Base-by-base conservation (phyloP, 1,140 invertebrate species). In the Cydia amplana region DNA sequence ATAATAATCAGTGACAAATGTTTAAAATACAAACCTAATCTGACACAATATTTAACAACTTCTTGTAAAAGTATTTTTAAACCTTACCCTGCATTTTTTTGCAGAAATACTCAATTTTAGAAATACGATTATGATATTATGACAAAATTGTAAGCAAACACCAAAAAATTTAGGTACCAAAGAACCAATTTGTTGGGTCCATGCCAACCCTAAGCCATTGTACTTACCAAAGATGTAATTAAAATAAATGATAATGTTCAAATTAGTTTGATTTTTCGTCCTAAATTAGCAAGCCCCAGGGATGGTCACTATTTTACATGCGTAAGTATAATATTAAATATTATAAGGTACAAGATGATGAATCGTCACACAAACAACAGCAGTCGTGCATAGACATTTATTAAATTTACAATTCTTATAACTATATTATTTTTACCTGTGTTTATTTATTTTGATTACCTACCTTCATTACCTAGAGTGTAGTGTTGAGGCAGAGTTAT, bases 201-300 rank as follows among this genome's bases (percentile, higher is more conserved):
- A 85, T 65, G 16, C 12, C 67, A 82, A 75, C 83, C 85, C 85
- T 78, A 84, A 85, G 85, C 86, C 85, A 88, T 89, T 91, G 87
- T 87, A 90, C 87, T 88, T 91, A 91, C 89, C 89, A 91, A 91
- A 91, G 88, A 90, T 87, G 79, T 87, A 83, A 86, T 85, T 85
- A 83, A 87, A 82, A 84, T 80, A 83, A 82, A 85, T 79, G 80
- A 81, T 82, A 83, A 81, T 75, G 79, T 81, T 81, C 43, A 78
- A 78, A 46, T 73, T 74, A 23, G n/a, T 28, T 43, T 60, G 63
- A 23, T 28, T 64, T 40, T 14, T 76, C 23, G 73, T 75, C 78
- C 20, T 60, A 23, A 7, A 23, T 60, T 60, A n/a, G 2, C 55
- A 23, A 60, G n/a, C 16, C 55, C 6, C 7, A 20, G 6, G 55